Evolutionary conservation across 2,888 invertebrate species (phyloP).

Genomic region (Phyto melanocephala): DNA sequence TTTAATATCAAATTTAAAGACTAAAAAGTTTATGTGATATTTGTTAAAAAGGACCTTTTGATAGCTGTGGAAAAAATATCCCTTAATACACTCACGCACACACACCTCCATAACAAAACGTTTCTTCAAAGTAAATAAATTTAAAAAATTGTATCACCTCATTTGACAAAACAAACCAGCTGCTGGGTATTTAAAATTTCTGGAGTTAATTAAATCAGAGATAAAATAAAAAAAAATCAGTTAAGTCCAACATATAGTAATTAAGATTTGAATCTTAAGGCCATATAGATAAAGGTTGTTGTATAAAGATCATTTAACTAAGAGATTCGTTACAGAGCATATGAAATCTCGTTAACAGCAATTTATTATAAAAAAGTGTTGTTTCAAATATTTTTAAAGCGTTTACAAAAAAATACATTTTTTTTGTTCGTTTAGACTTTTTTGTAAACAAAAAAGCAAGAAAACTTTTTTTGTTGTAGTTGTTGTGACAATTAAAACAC

Average conservation of each 20-base stretch:
- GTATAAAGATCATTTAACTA: too few relatives aligned
- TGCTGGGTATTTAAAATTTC: background rate
- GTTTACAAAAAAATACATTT: too few relatives aligned
- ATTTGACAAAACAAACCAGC: background rate
- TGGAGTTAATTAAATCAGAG: background rate
- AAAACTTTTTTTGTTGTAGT: background rate
- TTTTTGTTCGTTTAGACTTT: too few relatives aligned
- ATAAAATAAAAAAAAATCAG: too few relatives aligned
- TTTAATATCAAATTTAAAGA: conserved; percentile 72
- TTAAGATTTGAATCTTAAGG: too few relatives aligned
- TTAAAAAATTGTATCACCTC: background rate
- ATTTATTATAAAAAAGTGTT: too few relatives aligned
- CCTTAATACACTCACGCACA: background rate
- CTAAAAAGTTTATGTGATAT: conserved; percentile 74
- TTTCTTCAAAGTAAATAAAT: conserved; percentile 31
- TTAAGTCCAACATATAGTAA: too few relatives aligned
- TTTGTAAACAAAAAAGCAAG: background rate
- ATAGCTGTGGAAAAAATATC: conserved; percentile 27
- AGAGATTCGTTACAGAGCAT: too few relatives aligned
- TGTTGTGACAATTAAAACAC: conserved; percentile 6
- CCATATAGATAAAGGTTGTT: too few relatives aligned
- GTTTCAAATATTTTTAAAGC: too few relatives aligned
- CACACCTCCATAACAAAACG: background rate
- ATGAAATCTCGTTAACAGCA: too few relatives aligned
- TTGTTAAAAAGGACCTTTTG: conserved; percentile 65